Evolutionary conservation across 2,113 vertebrate species (phyloP), one percentile per base, ranked within the genome.

Genomic region (Ancistrus triradiatus): DNA sequence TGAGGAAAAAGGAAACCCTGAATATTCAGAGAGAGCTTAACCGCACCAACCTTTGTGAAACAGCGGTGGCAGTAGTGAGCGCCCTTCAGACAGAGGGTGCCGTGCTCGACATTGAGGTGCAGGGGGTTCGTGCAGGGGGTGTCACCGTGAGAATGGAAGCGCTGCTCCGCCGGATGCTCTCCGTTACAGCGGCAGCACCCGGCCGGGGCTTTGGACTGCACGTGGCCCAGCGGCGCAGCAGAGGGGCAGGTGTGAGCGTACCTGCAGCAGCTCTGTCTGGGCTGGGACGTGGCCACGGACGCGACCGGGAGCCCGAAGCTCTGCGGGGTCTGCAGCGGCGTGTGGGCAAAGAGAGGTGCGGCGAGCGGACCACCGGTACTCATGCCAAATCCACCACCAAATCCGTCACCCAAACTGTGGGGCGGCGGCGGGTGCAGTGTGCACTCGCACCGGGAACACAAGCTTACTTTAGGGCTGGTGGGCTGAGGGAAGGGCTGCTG

Each of bases 1-100:
- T n/a, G n/a, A n/a, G n/a, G n/a, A n/a, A n/a, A n/a, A n/a, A n/a
- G n/a, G n/a, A n/a, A n/a, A n/a, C n/a, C n/a, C n/a, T n/a, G n/a
- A n/a, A n/a, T n/a, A n/a, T n/a, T n/a, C n/a, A n/a, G n/a, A n/a
- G n/a, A n/a, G n/a, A n/a, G n/a, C n/a, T n/a, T n/a, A n/a, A n/a
- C n/a, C n/a, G n/a, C 67, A 98, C 96, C 69, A 89, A 98, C 96
- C 96, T 99, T 93, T 74, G 85, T 89, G 62, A 93, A 81, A 87
- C 92, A 95, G 75, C 91, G 90, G 86, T 80, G 88, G 84, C 93
- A 94, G 89, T 89, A 92, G 85, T 91, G 93, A 51, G 86, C 88
- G 79, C 91, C 93, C 84, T 91, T 93, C 81, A 93, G 83, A 86
- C 86, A 95, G 75, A 92, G 81, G 0, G 91, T 7, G 18, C 43